Base-by-base conservation (phyloP, 1,140 invertebrate species). In the Nomia melanderi region DNA sequence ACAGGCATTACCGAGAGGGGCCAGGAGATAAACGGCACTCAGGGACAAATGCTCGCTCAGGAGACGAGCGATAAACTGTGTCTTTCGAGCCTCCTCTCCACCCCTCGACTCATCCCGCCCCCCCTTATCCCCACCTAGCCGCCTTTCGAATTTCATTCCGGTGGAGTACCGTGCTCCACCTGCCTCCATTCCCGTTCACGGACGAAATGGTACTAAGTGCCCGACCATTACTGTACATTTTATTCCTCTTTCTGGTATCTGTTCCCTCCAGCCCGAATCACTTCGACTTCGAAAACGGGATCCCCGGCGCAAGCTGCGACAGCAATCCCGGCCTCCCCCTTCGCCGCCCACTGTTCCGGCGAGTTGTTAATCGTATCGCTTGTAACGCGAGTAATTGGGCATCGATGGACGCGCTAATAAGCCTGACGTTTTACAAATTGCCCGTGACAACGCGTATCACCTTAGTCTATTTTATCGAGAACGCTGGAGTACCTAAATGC, bases 21-120 rank as follows among this genome's bases (percentile, higher is more conserved):
- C 74, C 76, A 12, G 53, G 81, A 86, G 85, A 88, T 87, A 86
- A 88, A 88, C 79, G 83, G 76, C 79, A 86, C 84, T 86, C 78
- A 85, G 64, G 82, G 69, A 87, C 86, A 79, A 86, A 88, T 88
- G 86, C 85, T 88, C 73, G 77, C 64, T 78, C 86, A 79, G 73
- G 63, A 84, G 75, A 75, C 71, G 69, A 69, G 75, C 77, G 85
- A 87, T 88, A 87, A 82, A 78, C 47, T 56, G 65, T 79, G 85
- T 82, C 83, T 86, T 84, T 73, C 79, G 67, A 62, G 56, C 29
- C 47, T 23, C 47, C 14, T 14, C 41, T 63, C 63, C 63, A 36
- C 27, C 72, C 74, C 29, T n/a, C 8, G 14, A 2, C 54, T 12
- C 27, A 17, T 0, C n/a, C n/a, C 5, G n/a, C 12, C 8, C 20